Evolutionary conservation across 2,797 vertebrate species (phyloP), one percentile per base, ranked within the genome.

Genomic region (Momotus momota): DNA sequence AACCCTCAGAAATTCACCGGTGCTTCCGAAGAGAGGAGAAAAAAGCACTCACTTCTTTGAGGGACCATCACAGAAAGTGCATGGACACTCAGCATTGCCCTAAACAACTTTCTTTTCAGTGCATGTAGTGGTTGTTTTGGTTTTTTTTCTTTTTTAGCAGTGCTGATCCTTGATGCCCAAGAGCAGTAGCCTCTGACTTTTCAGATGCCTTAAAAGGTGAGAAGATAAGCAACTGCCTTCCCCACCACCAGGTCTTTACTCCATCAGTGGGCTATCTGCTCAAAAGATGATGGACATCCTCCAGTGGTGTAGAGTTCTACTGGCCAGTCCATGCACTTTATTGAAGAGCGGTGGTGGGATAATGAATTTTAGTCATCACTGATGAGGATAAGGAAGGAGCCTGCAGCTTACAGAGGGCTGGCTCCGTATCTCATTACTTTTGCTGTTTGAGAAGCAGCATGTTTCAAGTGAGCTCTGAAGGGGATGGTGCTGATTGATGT

Each of bases 31-130:
- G 35, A 4, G 22, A 10, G 65, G 14, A 70, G 16, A 45, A 5
- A 10, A 31, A 29, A 86, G 52, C 2, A 2, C 20, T 1, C 7
- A 2, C 0, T 16, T 58, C 35, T 52, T 3, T 26, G 16, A 6
- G n/a, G 29, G 14, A 33, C 19, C 27, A 16, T 66, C 33, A 4
- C 19, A 14, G 3, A 38, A 25, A 60, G 33, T 0, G 2, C 0
- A 0, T 6, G 58, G 48, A 25, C 2, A 3, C n/a, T 77, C 51
- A 23, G 77, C 25, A 0, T 61, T 69, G 77, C 48, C 41, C 20
- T n/a, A 48, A 41, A 8, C 1, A 1, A 3, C 0, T 1, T 10
- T 71, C 74, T 10, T 18, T 10, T 18, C 26, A 20, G 19, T 3
- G 3, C 5, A 1, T 8, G 10, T 9, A 38, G 48, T 14, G 12